These are phyloP conservation scores for Oligia fasciuncula DNA, from an alignment of 2,888 invertebrate species.

Conservation along the genomic window DNA sequence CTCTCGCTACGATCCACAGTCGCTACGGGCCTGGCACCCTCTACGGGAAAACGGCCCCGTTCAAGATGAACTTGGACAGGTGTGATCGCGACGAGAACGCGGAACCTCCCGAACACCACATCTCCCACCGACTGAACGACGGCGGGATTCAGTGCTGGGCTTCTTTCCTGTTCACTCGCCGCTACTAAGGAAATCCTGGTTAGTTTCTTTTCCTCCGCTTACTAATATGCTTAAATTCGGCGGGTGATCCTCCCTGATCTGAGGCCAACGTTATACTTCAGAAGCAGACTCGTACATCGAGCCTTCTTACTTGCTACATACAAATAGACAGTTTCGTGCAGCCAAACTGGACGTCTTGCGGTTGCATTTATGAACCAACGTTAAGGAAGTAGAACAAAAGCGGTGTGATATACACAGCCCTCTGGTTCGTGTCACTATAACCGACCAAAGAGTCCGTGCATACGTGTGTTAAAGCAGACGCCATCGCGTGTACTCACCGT, in stretches of 20 bases:
- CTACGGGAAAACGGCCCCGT: conserved; percentile 78
- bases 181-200: conserved; percentile 80
- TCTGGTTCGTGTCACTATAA: conserved; percentile 1
- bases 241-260: conserved; percentile 59
- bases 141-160: conserved; percentile 90
- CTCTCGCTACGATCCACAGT: conserved; percentile 73
- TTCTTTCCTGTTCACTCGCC: conserved; percentile 87
- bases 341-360: background rate
- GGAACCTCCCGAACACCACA: conserved; percentile 89
- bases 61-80: conserved; percentile 88
- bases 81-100: conserved; percentile 70
- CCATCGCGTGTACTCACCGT: conserved; percentile 8
- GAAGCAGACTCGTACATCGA: conserved; percentile 65
- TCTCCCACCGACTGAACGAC: conserved; percentile 81
- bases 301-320: conserved; percentile 1
- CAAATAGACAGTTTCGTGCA: conserved; percentile 9
- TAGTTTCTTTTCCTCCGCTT: conserved; percentile 93
- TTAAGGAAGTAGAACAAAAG: conserved; percentile 2
- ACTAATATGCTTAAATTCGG: conserved; percentile 92
- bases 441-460: conserved; percentile 37
- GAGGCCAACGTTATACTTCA: conserved; percentile 74
- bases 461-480: conserved; percentile 8
- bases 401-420: background rate
- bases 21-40: conserved; percentile 89
- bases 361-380: background rate